Evolutionary conservation across 53 echinoderm and acorn worm species (phyloP), one percentile per base, ranked within the genome.

Genomic region (Echinarachnius parma): DNA sequence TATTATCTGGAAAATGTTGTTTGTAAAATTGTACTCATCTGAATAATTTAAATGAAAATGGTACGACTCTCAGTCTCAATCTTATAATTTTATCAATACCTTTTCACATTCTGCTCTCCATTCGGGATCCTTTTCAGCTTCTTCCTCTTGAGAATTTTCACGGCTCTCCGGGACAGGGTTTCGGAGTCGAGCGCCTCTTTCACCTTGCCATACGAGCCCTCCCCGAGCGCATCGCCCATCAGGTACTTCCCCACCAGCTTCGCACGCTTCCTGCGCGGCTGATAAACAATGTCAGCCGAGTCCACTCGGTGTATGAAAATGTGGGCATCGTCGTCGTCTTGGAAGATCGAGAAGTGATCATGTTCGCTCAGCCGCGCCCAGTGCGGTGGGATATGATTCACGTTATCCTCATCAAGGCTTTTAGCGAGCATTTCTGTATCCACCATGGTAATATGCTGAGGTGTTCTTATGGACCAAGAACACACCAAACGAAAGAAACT

Each of bases 201-300:
- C 26, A 96, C 96, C 80, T 96, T 96, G 19, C 91, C 96, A 48
- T 96, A 91, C 28, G 91, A 91, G 28, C 96, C 96, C 62, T 96
- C 96, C 28, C 96, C 96, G 32, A 96, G 64, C 22, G 81, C 68
- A 56, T 91, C 91, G 5, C 91, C 96, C 82, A 96, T 91, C 55
- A 96, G 78, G 81, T 90, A 96, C 78, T 96, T 96, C 53, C 96
- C 96, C 24, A 96, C 85, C 88, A 92, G 81, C 82, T 92, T 96
- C 50, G 91, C 85, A 70, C 85, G 92, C 62, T 88, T 88, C 80
- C 82, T 91, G 22, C 91, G 87, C 24, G 87, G 91, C 22, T 87
- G 84, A 61, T 96, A 96, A 59, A 96, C 69, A 62, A 96, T 96
- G 52, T 96, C 96, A 36, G 91, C 87, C 61, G 96, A 96, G 87